These are phyloP conservation scores for Heliothis subflexa DNA, from an alignment of 1,140 invertebrate species.

Conservation along the genomic window DNA sequence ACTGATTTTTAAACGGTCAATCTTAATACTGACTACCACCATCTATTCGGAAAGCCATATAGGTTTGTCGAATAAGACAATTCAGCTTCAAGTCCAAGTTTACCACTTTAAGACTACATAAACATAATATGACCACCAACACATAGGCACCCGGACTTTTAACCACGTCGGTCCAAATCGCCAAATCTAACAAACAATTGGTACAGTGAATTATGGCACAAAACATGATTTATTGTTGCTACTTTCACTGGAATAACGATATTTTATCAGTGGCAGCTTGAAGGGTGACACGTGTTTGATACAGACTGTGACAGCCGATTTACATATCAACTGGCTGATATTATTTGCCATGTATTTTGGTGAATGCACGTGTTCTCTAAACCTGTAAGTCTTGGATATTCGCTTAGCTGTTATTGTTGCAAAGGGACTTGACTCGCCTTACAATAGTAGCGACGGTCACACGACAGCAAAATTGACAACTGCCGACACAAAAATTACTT, in stretches of 20 bases:
- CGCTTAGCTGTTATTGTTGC: neutral
- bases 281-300: constrained; percentile 33
- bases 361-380: neutral
- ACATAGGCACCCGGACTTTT: constrained; percentile 10
- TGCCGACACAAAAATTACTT: too few species aligned
- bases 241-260: constrained; percentile 33
- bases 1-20: too few species aligned
- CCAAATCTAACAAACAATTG: neutral
- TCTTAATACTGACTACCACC: too few species aligned
- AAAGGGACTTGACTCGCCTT: too few species aligned
- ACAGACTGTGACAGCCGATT: constrained; percentile 6
- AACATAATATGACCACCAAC: neutral
- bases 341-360: constrained; percentile 31
- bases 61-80: too few species aligned
- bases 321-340: constrained; percentile 10
- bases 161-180: constrained; percentile 9
- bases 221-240: constrained; percentile 32
- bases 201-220: constrained; percentile 22
- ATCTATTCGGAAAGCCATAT: too few species aligned
- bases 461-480: too few species aligned
- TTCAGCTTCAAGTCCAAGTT: too few species aligned
- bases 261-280: constrained; percentile 26
- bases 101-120: neutral
- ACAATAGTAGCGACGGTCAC: too few species aligned
- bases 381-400: neutral